These are phyloP conservation scores for Mamestra configurata DNA, from an alignment of 1,140 invertebrate species.

Conservation along the genomic window DNA sequence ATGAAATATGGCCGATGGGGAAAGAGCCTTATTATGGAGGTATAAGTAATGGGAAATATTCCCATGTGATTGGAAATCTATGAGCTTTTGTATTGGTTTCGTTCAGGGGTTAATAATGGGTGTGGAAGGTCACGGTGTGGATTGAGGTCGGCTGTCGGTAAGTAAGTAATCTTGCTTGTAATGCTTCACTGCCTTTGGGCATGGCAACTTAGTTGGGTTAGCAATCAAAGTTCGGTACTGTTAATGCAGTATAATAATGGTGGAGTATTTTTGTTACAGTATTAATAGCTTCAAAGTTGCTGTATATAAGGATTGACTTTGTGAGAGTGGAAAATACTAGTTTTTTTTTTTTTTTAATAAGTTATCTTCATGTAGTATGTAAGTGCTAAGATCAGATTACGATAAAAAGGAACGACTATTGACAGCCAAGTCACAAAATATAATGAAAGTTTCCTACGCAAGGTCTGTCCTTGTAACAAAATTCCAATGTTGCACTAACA, in stretches of 20 bases:
- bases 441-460: too few species aligned
- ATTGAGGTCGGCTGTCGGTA: not conserved
- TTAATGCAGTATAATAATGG: not conserved
- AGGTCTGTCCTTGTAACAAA: too few species aligned
- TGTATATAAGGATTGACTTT: not conserved
- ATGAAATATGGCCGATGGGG: slow-evolving; percentile 34
- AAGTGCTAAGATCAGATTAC: too few species aligned
- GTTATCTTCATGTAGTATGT: too few species aligned
- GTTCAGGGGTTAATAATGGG: slow-evolving; percentile 13
- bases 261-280: too few species aligned
- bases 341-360: too few species aligned
- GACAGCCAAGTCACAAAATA: too few species aligned
- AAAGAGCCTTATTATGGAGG: slow-evolving; percentile 22
- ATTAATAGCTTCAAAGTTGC: not conserved
- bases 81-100: slow-evolving; percentile 27
- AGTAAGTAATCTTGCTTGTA: not conserved
- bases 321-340: too few species aligned
- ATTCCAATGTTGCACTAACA: too few species aligned
- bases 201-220: not conserved
- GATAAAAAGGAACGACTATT: too few species aligned
- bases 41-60: slow-evolving; percentile 36
- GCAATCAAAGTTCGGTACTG: not conserved
- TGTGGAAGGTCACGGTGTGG: not conserved
- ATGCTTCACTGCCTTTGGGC: not conserved
- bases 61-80: slow-evolving; percentile 16